A percentile compares a stretch with the other conserved stretches of the same genome.
These are phyloP conservation scores for Cathartes aura DNA, from an alignment of 2,113 vertebrate genomes.

Conservation along the genomic window DNA sequence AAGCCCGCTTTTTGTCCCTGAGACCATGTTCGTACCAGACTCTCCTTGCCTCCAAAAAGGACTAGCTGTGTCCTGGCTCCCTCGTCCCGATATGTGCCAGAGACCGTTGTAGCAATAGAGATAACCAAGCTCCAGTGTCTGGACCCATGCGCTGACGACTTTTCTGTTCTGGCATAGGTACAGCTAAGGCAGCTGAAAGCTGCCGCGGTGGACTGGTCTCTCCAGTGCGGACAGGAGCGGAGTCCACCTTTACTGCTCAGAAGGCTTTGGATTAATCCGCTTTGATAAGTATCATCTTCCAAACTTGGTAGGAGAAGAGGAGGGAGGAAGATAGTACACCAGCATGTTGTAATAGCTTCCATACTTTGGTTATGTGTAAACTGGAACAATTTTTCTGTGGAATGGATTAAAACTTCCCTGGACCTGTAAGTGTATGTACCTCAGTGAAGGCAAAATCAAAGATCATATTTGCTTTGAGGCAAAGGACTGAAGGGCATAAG, in stretches of 20 bases:
- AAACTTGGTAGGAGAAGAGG: not conserved
- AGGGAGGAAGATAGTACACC: not conserved
- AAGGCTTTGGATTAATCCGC: not conserved
- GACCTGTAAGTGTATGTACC: not conserved
- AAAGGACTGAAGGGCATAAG: not conserved
- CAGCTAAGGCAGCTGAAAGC: not conserved
- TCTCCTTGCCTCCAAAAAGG: not conserved
- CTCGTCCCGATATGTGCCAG: rapidly evolving
- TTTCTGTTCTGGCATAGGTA: not conserved
- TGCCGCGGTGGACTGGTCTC: not conserved
- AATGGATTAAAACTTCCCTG: not conserved
- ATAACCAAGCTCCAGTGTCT: not conserved
- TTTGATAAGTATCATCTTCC: not conserved
- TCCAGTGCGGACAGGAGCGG: too few relatives aligned
- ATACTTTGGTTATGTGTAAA: not conserved
- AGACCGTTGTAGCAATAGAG: not conserved
- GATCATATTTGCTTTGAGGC: not conserved
- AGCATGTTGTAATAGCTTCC: not conserved
- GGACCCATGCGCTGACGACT: rapidly evolving
- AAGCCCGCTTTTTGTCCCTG: not conserved
- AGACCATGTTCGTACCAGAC: not conserved
- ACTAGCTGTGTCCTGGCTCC: not conserved
- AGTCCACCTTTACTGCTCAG: not conserved
- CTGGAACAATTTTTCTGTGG: not conserved
- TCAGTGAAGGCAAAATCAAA: not conserved